Evolutionary conservation across 2,797 vertebrate genomes (phyloP).

Genomic region (Euphonia xanthogaster): DNA sequence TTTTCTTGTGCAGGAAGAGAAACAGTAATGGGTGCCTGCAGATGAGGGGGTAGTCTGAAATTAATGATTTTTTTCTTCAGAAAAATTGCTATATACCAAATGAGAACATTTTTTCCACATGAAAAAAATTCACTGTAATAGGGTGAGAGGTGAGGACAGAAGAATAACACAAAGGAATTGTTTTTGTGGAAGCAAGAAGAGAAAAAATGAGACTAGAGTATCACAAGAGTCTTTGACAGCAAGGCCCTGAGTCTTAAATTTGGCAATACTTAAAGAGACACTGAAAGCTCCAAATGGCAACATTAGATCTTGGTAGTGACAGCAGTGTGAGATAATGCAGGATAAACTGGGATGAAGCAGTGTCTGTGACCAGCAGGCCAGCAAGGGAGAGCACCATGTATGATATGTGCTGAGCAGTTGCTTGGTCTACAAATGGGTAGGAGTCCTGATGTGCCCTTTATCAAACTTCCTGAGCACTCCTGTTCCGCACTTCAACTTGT

Average conservation of each 20-base stretch:
- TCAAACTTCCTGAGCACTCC: not conserved
- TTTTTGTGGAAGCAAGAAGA: not conserved
- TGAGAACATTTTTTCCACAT: not conserved
- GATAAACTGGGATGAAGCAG: not conserved
- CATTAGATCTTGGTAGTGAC: not conserved
- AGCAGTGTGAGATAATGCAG: not conserved
- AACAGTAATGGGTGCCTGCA: not conserved
- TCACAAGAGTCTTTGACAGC: not conserved
- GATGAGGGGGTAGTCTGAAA: not conserved
- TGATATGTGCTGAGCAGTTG: not conserved
- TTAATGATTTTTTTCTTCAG: not conserved
- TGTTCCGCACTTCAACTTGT: not conserved
- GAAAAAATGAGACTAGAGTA: not conserved
- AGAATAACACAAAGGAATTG: not conserved
- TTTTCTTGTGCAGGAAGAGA: not conserved
- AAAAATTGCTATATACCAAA: not conserved
- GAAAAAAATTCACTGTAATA: not conserved
- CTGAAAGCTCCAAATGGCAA: not conserved
- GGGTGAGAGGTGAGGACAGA: not conserved
- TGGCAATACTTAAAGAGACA: not conserved
- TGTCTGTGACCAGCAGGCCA: not conserved
- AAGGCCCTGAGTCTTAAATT: not conserved
- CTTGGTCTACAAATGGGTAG: not conserved
- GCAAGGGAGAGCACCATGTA: not conserved
- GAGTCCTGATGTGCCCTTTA: not conserved